Percentiles rank a stretch among this genome's conserved stretches.
Evolutionary conservation across 2,797 vertebrate species (phyloP).

Genomic region (Chaetophractus vellerosus): DNA sequence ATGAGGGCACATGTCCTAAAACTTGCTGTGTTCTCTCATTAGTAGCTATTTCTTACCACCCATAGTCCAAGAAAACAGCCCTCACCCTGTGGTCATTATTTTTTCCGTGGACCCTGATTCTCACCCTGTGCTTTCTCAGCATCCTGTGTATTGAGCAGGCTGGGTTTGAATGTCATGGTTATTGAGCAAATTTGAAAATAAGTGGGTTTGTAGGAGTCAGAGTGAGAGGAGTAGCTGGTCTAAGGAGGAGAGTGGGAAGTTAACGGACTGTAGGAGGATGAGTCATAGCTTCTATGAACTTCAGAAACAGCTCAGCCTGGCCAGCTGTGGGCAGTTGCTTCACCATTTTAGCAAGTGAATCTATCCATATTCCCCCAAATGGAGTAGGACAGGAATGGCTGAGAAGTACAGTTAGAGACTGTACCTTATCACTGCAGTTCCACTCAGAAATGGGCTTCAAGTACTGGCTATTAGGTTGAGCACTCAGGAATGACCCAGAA

Average conservation of each 20-base stretch:
- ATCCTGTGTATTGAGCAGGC: constrained; percentile 46
- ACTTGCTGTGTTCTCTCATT: constrained; percentile 40
- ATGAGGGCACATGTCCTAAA: constrained; percentile 68
- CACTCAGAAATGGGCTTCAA: neutral
- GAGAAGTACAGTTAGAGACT: neutral
- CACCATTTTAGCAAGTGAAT: constrained; percentile 45
- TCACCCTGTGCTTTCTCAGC: neutral
- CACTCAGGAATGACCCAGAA: neutral
- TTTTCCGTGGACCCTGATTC: neutral
- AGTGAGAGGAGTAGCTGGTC: constrained; percentile 81
- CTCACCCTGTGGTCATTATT: neutral
- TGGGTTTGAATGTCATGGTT: constrained; percentile 62
- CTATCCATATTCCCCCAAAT: neutral
- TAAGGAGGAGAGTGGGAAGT: constrained; percentile 61
- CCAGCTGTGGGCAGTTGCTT: constrained; percentile 75
- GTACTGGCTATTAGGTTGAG: neutral
- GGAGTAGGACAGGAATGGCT: neutral
- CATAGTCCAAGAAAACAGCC: neutral
- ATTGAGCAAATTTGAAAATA: constrained; percentile 88
- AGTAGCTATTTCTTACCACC: constrained; percentile 12
- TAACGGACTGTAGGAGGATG: constrained; percentile 84
- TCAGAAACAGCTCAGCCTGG: constrained; percentile 88
- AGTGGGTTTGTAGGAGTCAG: constrained; percentile 85
- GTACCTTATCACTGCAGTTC: neutral
- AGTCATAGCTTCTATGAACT: constrained; percentile 82